Evolutionary conservation across 2,113 vertebrate species (phyloP).

Genomic region (Callorhinus ursinus): DNA sequence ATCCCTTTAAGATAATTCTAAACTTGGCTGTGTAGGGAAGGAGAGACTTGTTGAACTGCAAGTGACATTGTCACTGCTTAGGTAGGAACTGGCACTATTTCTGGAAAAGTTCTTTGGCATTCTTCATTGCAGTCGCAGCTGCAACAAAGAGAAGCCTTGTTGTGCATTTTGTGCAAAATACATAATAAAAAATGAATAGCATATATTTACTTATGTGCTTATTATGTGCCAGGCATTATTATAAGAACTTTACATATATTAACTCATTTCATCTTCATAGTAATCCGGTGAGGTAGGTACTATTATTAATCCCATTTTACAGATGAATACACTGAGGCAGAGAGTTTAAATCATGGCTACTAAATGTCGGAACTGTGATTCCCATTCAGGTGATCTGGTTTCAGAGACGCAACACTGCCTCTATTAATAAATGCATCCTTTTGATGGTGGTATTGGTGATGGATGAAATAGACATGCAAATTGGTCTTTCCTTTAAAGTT

Average conservation of each 20-base stretch:
- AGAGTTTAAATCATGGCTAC: not conserved
- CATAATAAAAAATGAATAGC: not conserved
- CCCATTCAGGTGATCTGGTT: not conserved
- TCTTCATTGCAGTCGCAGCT: not conserved
- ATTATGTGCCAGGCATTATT: not conserved
- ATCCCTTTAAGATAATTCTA: not conserved
- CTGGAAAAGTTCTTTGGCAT: not conserved
- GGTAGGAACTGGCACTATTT: not conserved
- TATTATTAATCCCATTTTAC: not conserved
- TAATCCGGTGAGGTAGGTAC: not conserved
- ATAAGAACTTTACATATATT: not conserved
- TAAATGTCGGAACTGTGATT: not conserved
- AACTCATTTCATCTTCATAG: not conserved
- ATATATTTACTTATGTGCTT: not conserved
- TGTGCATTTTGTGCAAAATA: not conserved
- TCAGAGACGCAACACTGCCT: not conserved
- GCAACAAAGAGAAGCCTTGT: not conserved
- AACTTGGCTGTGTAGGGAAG: constrained; percentile 22
- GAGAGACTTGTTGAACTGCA: not conserved
- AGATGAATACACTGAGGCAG: not conserved
- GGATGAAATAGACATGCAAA: not conserved
- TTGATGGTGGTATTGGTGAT: not conserved
- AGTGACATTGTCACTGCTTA: not conserved
- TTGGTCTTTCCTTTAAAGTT: not conserved
- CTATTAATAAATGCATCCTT: not conserved